Evolutionary conservation across 2,888 invertebrate genomes (phyloP), one percentile per base, ranked within the genome.

Genomic region (Mamestra brassicae): DNA sequence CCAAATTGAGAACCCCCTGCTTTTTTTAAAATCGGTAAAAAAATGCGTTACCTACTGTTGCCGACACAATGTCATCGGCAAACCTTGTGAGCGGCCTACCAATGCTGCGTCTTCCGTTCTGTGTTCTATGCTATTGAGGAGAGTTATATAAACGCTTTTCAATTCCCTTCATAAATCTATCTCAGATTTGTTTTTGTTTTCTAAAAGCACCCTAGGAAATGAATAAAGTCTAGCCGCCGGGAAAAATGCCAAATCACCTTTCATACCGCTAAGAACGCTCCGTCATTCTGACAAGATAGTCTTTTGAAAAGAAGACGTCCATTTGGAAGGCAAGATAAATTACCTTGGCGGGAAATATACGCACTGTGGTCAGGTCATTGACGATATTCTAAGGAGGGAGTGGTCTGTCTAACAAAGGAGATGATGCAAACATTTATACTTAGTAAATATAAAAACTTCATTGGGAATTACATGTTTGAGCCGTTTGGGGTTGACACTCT

Each of bases 311-410:
- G 61, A 52, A 58, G 57, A 54, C 42, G 61, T 74, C 75, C 62
- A 70, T 76, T 63, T 45, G 62, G 45, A 67, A 60, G 45, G 36
- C 65, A 79, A 83, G 78, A 86, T 83, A 75, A 83, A 87, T 85
- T 82, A 74, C 72, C 54, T 61, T 70, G 50, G 4, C 47, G 55
- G 11, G 55, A 78, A 60, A 26, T 60, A 47, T 47, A 54, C 26
- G n/a, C 15, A 38, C 34, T 17, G 26, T 42, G 57, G 45, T 62
- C 15, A 64, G 54, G 63, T 60, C 71, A 70, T 78, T 71, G 71
- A 62, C 45, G 8, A n/a, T 76, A 36, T 58, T 77, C 13, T 58
- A 45, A 13, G 11, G n/a, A n/a, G 72, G 11, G 34, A 15, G 58
- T 13, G 11, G 13, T 3, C 45, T 26, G 4, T n/a, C 4, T 6